Evolutionary conservation across 1,140 invertebrate species (phyloP).

Genomic region (Telenomus remus): DNA sequence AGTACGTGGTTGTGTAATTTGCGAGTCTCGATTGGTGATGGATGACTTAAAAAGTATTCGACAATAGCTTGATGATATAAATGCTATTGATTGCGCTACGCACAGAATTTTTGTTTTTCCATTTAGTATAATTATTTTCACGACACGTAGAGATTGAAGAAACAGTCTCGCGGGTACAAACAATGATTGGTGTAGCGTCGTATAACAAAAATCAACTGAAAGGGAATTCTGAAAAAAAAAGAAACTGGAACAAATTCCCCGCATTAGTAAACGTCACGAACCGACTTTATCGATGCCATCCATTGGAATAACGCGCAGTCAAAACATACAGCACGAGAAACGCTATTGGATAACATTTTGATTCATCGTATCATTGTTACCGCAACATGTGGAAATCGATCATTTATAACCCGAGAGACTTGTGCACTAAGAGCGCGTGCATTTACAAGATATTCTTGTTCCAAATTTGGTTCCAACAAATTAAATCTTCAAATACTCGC

Average conservation of each 20-base stretch:
- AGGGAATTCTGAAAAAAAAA: not conserved
- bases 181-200: not conserved
- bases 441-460: conserved; percentile 36
- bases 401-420: conserved; percentile 43
- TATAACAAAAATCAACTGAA: too few relatives aligned
- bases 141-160: conserved; percentile 59
- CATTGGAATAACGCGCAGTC: too few relatives aligned
- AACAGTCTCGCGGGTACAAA: conserved; percentile 33
- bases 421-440: conserved; percentile 16
- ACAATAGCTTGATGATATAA: conserved; percentile 62
- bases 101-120: conserved; percentile 60
- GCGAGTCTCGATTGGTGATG: conserved; percentile 24
- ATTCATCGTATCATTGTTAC: conserved; percentile 18
- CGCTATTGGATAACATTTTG: conserved; percentile 15
- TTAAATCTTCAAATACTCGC: too few relatives aligned
- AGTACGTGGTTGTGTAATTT: conserved; percentile 18
- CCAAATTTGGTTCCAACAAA: not conserved
- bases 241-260: conserved; percentile 1
- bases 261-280: conserved; percentile 2
- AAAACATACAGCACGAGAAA: too few relatives aligned
- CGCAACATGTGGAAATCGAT: conserved; percentile 10
- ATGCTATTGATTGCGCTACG: conserved; percentile 67
- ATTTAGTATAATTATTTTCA: conserved; percentile 58
- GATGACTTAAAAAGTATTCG: conserved; percentile 37
- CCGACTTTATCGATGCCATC: not conserved